Percentiles rank a stretch among this genome's conserved stretches.
Conservation (phyloP, 2,113 vertebrate species). For the Dryoscopus gambensis region DNA sequence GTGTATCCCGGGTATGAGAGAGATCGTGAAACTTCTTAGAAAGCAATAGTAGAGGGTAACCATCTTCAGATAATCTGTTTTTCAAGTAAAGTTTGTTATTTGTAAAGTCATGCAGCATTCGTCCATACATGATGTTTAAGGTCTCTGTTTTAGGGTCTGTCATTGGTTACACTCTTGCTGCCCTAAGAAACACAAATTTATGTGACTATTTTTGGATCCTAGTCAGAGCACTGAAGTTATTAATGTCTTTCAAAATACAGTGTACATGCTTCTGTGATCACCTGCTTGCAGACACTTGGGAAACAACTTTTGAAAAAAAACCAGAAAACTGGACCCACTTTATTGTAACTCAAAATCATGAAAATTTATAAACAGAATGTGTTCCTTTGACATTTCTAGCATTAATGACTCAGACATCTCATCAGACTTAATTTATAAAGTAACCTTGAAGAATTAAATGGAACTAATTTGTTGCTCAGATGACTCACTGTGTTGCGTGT, state of each 20-base stretch:
- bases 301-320: background rate
- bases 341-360: background rate
- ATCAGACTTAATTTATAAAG: conserved; percentile 1
- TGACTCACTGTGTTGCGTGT: background rate
- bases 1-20: background rate
- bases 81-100: background rate
- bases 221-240: background rate
- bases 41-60: background rate
- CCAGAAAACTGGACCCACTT: background rate
- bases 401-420: background rate
- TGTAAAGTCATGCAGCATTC: background rate
- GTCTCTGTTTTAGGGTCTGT: background rate
- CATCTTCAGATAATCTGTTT: background rate
- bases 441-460: conserved; percentile 2
- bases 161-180: background rate
- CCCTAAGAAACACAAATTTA: background rate
- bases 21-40: background rate
- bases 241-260: background rate
- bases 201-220: background rate
- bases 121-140: background rate
- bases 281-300: background rate
- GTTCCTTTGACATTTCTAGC: background rate
- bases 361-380: background rate
- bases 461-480: background rate
- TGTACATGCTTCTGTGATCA: background rate